Base-by-base conservation (phyloP, 1,140 invertebrate species). In the Cydia strobilella region DNA sequence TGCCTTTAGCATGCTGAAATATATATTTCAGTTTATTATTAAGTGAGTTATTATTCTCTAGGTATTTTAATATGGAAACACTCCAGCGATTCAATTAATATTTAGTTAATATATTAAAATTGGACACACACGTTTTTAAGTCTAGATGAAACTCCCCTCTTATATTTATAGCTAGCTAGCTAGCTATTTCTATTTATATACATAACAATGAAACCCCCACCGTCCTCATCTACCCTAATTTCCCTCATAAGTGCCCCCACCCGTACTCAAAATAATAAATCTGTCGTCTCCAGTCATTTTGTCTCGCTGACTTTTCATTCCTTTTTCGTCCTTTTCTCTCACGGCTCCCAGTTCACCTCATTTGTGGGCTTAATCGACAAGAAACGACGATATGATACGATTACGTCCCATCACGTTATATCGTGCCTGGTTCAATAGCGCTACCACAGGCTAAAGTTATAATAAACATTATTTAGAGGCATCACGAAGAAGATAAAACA, bases 311-410 rank as follows among this genome's bases (percentile, higher is more conserved):
- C 81, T 74, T 76, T 80, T 76, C 80, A 79, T 74, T 27, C 51
- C 69, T 72, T 72, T 59, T 54, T 62, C 74, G 72, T 81, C 81
- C 78, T 77, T 74, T 63, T 83, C 74, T 72, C 79, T 78, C 80
- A 80, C 79, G 77, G 80, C 80, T 80, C 76, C 75, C 74, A 72
- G 72, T 74, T 65, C 80, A 79, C 75, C 75, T 83, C 82, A 83
- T 82, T 83, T 80, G 79, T 35, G 75, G 66, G 76, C 76, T 73
- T 78, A 82, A 83, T 83, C 78, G 80, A 79, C 71, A 72, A 79
- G 82, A 83, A 83, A 78, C 71, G 72, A 72, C 80, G 82, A 83
- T 83, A 83, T 83, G 80, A 79, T 79, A 76, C 77, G 82, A 83
- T 80, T 83, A 79, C 72, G 74, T 79, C 72, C 80, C 69, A 62